Conservation (phyloP, 2,888 invertebrate genomes). For the Drosophila atroscutellata region DNA sequence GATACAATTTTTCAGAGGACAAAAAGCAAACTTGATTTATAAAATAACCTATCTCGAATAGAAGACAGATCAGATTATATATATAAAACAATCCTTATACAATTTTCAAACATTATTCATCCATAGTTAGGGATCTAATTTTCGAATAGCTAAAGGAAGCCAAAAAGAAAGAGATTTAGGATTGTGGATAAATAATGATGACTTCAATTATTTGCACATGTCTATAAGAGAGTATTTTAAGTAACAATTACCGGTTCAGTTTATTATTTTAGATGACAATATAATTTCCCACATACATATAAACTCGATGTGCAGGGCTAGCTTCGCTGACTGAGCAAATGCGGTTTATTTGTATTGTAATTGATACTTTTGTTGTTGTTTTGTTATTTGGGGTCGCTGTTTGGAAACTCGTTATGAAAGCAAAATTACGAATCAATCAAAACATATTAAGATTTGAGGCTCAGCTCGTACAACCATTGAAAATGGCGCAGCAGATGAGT, state of each 20-base stretch:
- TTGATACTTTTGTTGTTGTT: slow-evolving; percentile 13
- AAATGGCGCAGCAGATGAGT: slow-evolving; percentile 42
- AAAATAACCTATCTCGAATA: neutral
- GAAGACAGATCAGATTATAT: neutral
- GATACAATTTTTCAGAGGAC: neutral
- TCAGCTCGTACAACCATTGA: slow-evolving; percentile 27
- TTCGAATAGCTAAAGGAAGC: neutral
- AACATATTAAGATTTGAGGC: slow-evolving; percentile 26
- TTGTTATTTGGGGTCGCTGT: slow-evolving; percentile 4
- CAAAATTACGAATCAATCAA: slow-evolving; percentile 17
- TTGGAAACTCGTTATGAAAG: slow-evolving; percentile 11
- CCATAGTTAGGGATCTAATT: neutral
- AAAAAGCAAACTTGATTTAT: neutral
- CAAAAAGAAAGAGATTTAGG: neutral
- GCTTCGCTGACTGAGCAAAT: neutral
- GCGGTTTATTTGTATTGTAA: slow-evolving; percentile 4
- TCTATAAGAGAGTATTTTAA: neutral
- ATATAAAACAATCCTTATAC: neutral
- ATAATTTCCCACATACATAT: neutral
- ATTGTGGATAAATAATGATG: neutral
- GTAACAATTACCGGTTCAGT: neutral
- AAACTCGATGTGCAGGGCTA: neutral
- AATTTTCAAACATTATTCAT: neutral
- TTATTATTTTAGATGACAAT: neutral
- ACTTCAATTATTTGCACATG: neutral